Base-by-base conservation (phyloP, 92 coral and sea anemone species). In the Zoanthus solanderi region DNA sequence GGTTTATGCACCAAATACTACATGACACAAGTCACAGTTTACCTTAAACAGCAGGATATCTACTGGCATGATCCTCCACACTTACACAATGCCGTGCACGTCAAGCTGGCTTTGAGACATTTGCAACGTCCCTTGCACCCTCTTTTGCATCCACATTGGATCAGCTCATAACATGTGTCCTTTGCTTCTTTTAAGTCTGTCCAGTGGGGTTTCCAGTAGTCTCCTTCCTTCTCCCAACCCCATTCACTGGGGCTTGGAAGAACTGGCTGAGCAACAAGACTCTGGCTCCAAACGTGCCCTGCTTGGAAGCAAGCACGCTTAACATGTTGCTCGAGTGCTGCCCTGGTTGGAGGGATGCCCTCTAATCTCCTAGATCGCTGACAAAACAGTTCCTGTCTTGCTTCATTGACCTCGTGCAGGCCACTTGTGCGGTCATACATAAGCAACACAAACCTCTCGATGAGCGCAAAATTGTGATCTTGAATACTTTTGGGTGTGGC, bases 361-460 rank as follows among this genome's bases (percentile, higher is more conserved):
- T 37, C 42, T 37, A 37, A 37, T 37, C 83, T 69, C 68, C 85
- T 88, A 56, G 87, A 71, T 9, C 89, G 83, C 82, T 79, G 87
- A 9, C 89, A 28, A 85, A 92, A 89, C 47, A 84, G 73, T 29
- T 46, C 79, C 87, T 82, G 90, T 13, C 87, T 13, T 15, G 87
- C 89, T 73, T 81, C 46, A 80, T 89, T 86, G 88, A 89, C 90
- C 17, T 30, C 71, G 47, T 65, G 56, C 65, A 54, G 84, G 52
- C 78, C 50, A 71, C 87, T 57, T 75, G 94, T 88, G 63, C 82
- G 87, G 76, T 83, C 78, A 78, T 89, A 89, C 79, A 84, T 37
- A 12, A 68, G 18, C 28, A 89, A 72, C 2, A 77, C 89, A 54
- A 89, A 76, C 16, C 85, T 61, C 86, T 89, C 89, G 61, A 78